Conservation (phyloP, 2,797 vertebrate species). For the Lepilemur ruficaudatus region DNA sequence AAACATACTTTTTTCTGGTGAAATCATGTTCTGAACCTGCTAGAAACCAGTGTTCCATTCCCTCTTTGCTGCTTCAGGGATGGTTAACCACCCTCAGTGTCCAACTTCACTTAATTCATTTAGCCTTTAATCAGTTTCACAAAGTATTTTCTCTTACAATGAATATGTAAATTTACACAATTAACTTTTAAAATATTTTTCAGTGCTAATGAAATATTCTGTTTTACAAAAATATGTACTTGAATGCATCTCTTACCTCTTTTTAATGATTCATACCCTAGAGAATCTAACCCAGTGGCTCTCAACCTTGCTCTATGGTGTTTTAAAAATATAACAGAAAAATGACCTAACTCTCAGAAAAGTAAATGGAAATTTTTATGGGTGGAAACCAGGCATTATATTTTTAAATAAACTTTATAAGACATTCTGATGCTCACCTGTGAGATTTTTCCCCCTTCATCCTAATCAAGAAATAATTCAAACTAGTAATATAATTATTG, state of each 20-base stretch:
- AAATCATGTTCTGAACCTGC: background rate
- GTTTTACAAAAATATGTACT: background rate
- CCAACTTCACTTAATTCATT: background rate
- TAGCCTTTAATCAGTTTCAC: background rate
- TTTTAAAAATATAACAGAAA: background rate
- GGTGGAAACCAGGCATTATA: background rate
- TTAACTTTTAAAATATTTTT: background rate
- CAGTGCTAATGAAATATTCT: background rate
- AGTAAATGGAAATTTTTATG: background rate
- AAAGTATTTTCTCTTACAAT: background rate
- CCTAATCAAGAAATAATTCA: background rate
- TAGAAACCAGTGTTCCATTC: background rate
- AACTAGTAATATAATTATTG: background rate
- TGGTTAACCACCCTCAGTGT: background rate
- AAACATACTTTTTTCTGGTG: background rate
- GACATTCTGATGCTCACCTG: background rate
- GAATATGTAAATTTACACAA: background rate
- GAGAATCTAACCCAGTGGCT: background rate
- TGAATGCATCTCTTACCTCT: background rate
- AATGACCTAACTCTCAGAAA: background rate
- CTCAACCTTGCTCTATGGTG: background rate
- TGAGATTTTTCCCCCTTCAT: background rate
- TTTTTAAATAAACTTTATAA: slow-evolving; percentile 22
- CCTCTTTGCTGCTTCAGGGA: background rate
- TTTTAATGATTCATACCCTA: background rate